phyloP scores from a whole-genome alignment of 1,140 invertebrate species.

The Brachionus plicatilis region DNA sequence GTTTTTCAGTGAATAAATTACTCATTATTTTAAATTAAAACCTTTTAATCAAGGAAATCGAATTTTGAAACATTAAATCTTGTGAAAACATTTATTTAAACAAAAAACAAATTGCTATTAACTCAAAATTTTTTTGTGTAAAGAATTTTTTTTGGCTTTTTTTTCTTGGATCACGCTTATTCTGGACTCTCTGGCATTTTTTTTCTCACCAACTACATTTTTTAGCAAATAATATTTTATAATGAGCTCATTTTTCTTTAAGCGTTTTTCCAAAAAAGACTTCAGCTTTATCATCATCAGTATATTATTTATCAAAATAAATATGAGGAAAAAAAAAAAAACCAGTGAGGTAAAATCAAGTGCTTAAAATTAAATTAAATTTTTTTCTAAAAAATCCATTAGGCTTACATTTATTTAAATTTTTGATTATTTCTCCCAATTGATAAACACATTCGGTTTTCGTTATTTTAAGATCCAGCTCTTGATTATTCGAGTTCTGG shows the following conservation, averaged over 20 bases:
- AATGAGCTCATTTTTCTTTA: neutral
- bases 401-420: neutral
- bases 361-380: neutral
- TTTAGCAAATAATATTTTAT: neutral
- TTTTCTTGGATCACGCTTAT: neutral
- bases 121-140: neutral
- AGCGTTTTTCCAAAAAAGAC: neutral
- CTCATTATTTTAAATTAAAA: neutral
- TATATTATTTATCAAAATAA: neutral
- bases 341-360: neutral
- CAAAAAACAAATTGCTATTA: neutral
- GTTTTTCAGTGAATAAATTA: neutral
- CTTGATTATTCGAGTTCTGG: neutral
- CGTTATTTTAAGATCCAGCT: neutral
- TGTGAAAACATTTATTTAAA: neutral
- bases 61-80: neutral
- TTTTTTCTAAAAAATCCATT: neutral
- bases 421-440: neutral
- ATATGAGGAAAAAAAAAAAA: neutral
- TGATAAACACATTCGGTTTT: neutral
- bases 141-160: neutral
- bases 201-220: neutral
- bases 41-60: neutral
- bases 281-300: neutral
- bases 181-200: neutral